Percentiles rank a stretch among this genome's conserved stretches.
Conservation (phyloP, 1,140 invertebrate genomes). For the Sinella curviseta region DNA sequence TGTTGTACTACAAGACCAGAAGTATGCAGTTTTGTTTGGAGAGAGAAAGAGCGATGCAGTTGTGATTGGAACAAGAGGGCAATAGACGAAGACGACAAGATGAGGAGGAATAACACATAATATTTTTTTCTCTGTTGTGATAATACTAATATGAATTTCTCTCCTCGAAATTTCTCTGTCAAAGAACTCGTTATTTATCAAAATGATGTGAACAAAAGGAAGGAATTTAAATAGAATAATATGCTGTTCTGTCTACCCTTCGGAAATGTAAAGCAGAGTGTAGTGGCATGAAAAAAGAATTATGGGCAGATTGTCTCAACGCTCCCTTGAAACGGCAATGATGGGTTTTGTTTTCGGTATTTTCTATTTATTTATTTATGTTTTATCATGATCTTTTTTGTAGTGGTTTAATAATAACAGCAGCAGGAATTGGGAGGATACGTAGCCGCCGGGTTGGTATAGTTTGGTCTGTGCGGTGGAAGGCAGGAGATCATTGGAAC, state of each 20-base stretch:
- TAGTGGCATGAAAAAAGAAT: no score
- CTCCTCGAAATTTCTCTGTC: background rate
- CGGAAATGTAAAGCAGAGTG: no score
- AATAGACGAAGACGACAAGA: background rate
- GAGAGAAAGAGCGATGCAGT: background rate
- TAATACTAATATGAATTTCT: background rate
- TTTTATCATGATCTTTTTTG: no score
- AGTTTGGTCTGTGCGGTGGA: background rate
- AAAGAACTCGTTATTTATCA: background rate
- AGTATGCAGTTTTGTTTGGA: background rate
- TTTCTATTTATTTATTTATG: no score
- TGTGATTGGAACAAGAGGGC: background rate
- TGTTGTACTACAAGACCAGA: background rate
- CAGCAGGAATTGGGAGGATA: no score
- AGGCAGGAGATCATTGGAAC: background rate
- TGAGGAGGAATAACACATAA: background rate
- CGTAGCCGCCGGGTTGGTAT: no score
- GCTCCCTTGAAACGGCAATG: no score
- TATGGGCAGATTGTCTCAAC: no score
- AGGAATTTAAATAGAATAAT: background rate
- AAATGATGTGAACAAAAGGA: background rate
- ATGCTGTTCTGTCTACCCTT: no score
- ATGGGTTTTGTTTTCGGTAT: no score
- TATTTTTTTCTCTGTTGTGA: background rate
- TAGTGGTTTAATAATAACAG: no score